A percentile compares a stretch with the other conserved stretches of the same genome.
phyloP scores from a whole-genome alignment of 2,113 vertebrate genomes.

The Engystomops pustulosus region DNA sequence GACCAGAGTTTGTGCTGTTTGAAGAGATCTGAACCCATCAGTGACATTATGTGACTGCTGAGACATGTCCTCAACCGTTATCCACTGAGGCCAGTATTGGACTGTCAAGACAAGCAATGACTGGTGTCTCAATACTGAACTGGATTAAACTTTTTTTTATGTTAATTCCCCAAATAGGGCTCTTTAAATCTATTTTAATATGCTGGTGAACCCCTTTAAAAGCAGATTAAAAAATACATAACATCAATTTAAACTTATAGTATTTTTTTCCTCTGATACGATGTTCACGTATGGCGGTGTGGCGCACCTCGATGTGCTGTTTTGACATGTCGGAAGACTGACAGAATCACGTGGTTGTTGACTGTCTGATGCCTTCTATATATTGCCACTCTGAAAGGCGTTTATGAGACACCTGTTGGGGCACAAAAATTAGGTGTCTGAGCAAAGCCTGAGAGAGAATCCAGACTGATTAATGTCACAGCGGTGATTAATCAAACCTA shows the following conservation, averaged over 20 bases:
- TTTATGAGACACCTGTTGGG: conserved; percentile 56
- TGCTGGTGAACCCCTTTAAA: too few species aligned
- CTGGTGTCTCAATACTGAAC: too few species aligned
- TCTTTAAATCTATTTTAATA: too few species aligned
- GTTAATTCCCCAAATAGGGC: too few species aligned
- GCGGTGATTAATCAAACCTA: conserved; percentile 47
- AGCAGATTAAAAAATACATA: not conserved
- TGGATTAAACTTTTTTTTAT: too few species aligned
- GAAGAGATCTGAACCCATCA: too few species aligned
- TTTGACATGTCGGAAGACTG: conserved; percentile 49
- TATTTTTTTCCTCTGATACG: not conserved
- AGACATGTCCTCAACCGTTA: too few species aligned
- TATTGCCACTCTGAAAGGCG: conserved; percentile 34
- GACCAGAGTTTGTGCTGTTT: too few species aligned
- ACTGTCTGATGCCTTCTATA: conserved; percentile 17
- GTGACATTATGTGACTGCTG: too few species aligned
- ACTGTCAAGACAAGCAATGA: too few species aligned
- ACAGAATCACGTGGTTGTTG: conserved; percentile 24
- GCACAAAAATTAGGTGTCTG: conserved; percentile 43
- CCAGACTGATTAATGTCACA: conserved; percentile 52
- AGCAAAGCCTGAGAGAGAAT: conserved; percentile 44
- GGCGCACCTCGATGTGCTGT: conserved; percentile 4
- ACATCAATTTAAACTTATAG: not conserved
- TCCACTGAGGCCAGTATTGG: too few species aligned
- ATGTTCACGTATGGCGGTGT: not conserved